Evolutionary conservation across 2,797 vertebrate genomes (phyloP).

Genomic region (Lutjanus campechanus): DNA sequence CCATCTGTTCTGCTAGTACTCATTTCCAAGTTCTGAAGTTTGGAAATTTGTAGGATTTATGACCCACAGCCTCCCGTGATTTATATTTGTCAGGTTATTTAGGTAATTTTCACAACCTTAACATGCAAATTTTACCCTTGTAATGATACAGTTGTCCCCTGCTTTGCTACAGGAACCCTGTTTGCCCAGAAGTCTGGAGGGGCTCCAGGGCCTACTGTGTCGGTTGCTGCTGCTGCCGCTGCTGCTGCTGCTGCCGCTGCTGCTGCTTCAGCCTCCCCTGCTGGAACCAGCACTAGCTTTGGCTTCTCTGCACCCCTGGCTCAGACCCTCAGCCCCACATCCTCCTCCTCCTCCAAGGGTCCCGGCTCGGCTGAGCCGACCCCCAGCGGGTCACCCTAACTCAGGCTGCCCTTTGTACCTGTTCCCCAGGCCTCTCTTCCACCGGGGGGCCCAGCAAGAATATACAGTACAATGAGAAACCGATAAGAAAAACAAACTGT

Average conservation of each 20-base stretch:
- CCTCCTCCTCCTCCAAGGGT: slow-evolving; percentile 91
- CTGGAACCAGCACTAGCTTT: slow-evolving; percentile 86
- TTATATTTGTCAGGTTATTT: neutral
- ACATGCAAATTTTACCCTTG: neutral
- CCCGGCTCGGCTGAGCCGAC: slow-evolving; percentile 91
- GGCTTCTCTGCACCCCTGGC: slow-evolving; percentile 83
- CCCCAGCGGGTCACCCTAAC: slow-evolving; percentile 92
- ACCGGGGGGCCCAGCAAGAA: slow-evolving; percentile 71
- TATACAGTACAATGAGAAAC: slow-evolving; percentile 78
- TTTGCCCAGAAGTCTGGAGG: slow-evolving; percentile 94
- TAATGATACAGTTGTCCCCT: neutral
- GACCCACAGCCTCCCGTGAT: neutral
- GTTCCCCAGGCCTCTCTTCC: slow-evolving; percentile 60
- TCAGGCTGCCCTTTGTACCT: slow-evolving; percentile 46
- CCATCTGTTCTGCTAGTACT: no score
- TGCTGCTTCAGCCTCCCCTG: slow-evolving; percentile 71
- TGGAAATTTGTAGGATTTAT: neutral
- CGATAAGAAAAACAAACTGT: slow-evolving; percentile 80
- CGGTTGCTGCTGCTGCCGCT: slow-evolving; percentile 59
- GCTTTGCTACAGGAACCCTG: slow-evolving; percentile 88
- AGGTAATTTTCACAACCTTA: neutral
- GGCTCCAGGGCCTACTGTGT: slow-evolving; percentile 78
- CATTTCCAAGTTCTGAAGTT: neutral
- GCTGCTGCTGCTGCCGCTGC: slow-evolving; percentile 63
- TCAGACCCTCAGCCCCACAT: slow-evolving; percentile 88